phyloP scores from a whole-genome alignment of 2,888 invertebrate genomes.

The Brenthis hecate region DNA sequence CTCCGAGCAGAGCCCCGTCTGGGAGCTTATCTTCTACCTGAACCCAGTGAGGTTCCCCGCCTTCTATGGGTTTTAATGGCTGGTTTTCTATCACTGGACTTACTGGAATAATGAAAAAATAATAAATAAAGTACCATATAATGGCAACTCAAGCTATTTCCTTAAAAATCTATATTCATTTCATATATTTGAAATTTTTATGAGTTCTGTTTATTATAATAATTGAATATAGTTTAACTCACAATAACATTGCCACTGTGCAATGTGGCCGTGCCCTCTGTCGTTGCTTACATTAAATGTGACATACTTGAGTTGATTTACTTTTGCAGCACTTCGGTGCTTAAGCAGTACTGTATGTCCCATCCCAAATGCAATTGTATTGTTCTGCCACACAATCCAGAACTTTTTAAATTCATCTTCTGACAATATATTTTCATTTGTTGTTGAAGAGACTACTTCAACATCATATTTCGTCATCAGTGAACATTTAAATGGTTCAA shows the following conservation, averaged over 20 bases:
- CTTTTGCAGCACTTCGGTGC: background rate
- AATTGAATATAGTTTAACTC: background rate
- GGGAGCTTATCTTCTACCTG: background rate
- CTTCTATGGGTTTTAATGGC: background rate
- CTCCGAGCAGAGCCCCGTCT: background rate
- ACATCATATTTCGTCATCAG: too few species aligned
- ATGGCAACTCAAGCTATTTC: too few species aligned
- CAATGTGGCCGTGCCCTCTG: too few species aligned
- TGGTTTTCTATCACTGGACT: background rate
- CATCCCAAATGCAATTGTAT: background rate
- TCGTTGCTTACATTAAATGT: background rate
- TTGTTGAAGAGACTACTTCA: too few species aligned
- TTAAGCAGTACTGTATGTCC: background rate
- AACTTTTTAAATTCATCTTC: background rate
- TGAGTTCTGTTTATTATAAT: too few species aligned
- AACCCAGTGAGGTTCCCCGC: background rate
- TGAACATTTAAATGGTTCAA: too few species aligned
- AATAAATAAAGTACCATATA: too few species aligned
- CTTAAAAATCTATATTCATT: too few species aligned
- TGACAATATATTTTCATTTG: background rate
- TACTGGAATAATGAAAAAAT: background rate
- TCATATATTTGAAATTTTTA: too few species aligned
- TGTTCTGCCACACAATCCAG: slow-evolving; percentile 3
- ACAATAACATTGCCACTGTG: slow-evolving; percentile 7
- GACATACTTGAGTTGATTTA: background rate